Evolutionary conservation across 2,113 vertebrate species (phyloP).

Genomic region (Rafetus swinhoei): DNA sequence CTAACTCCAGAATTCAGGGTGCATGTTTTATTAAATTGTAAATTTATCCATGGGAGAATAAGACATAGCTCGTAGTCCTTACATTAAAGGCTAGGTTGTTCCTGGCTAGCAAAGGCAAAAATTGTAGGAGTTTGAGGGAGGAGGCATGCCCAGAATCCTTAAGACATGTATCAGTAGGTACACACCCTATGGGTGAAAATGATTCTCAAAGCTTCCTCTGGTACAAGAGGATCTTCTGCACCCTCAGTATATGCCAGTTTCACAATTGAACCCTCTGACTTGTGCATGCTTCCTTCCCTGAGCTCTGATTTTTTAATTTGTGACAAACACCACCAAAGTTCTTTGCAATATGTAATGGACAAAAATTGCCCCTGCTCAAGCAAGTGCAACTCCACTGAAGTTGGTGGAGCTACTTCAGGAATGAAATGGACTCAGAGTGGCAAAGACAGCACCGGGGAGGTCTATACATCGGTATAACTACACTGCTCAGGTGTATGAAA

Average conservation of each 20-base stretch:
- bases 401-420: neutral
- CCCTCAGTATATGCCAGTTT: neutral
- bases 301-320: neutral
- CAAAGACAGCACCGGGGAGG: neutral
- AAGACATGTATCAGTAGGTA: neutral
- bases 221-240: neutral
- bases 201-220: neutral
- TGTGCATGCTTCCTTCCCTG: neutral
- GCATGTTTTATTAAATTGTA: neutral
- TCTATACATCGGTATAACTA: neutral
- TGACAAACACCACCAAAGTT: rapidly evolving
- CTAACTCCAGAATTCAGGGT: neutral
- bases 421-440: neutral
- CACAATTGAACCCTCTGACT: neutral
- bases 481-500: neutral
- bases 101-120: neutral
- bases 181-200: neutral
- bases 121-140: neutral
- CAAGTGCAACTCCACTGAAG: neutral
- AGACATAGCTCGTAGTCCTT: neutral
- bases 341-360: rapidly evolving
- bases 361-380: neutral
- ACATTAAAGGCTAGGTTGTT: slow-evolving; percentile 9
- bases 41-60: neutral
- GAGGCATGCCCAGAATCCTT: neutral